Conservation (phyloP, 2,888 invertebrate genomes). For the Morinoia aosen region DNA sequence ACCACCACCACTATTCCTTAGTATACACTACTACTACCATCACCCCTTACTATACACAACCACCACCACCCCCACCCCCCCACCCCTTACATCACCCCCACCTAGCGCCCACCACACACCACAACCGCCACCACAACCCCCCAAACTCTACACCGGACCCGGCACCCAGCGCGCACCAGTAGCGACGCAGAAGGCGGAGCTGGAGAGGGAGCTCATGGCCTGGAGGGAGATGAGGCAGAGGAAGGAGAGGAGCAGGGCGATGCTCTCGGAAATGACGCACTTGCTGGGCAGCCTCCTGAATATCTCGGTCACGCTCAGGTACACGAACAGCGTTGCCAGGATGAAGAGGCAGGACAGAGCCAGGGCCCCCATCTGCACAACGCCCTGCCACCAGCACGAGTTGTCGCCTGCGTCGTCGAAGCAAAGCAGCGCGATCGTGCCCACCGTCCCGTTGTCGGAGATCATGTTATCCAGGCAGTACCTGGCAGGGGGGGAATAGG, state of each 20-base stretch:
- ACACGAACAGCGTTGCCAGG: slow-evolving; percentile 25
- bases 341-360: slow-evolving; percentile 24
- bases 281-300: slow-evolving; percentile 42
- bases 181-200: background rate
- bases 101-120: too few species aligned
- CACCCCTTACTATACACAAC: too few species aligned
- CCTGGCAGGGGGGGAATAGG: too few species aligned
- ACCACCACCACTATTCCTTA: too few species aligned
- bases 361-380: background rate
- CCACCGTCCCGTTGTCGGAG: background rate
- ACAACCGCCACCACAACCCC: too few species aligned
- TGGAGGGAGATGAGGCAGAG: slow-evolving; percentile 25
- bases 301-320: slow-evolving; percentile 42
- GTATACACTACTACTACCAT: too few species aligned
- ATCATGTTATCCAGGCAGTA: slow-evolving; percentile 29
- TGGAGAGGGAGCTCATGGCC: background rate
- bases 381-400: background rate
- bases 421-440: background rate
- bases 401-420: background rate
- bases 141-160: too few species aligned
- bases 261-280: slow-evolving; percentile 16
- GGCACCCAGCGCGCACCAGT: background rate
- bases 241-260: slow-evolving; percentile 38
- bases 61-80: too few species aligned
- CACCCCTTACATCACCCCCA: too few species aligned